These are phyloP conservation scores for Riptortus pedestris DNA, from an alignment of 1,140 invertebrate genomes.

Conservation along the genomic window DNA sequence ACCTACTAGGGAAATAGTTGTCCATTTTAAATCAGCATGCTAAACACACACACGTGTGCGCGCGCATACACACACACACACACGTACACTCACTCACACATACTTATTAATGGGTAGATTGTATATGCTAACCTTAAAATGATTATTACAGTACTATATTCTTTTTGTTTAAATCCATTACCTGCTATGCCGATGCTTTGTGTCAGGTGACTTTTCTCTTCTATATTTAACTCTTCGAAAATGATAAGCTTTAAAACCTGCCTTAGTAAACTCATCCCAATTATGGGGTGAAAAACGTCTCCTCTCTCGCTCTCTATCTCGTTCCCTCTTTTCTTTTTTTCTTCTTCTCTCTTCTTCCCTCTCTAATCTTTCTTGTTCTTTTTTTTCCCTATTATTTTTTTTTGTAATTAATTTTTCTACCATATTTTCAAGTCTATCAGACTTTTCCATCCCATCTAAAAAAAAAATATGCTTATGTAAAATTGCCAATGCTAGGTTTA, in stretches of 20 bases:
- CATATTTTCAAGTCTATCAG: not conserved
- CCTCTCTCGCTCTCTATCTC: conserved; percentile 21
- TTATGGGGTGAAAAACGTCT: conserved; percentile 15
- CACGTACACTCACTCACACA: too few species aligned
- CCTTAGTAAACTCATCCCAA: conserved; percentile 29
- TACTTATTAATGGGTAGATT: too few species aligned
- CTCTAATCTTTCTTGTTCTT: conserved; percentile 17
- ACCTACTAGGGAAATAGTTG: too few species aligned
- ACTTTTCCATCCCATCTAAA: not conserved
- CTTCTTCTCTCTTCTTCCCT: conserved; percentile 16
- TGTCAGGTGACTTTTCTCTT: too few species aligned
- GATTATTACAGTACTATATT: too few species aligned
- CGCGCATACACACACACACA: too few species aligned
- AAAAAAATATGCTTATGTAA: not conserved
- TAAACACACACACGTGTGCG: too few species aligned
- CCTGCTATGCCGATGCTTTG: too few species aligned
- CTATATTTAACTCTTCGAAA: conserved; percentile 26
- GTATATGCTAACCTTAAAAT: too few species aligned
- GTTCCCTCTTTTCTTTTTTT: conserved; percentile 5
- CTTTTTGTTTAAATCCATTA: too few species aligned
- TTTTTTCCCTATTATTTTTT: conserved; percentile 16
- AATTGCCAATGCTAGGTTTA: too few species aligned
- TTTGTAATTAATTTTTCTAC: conserved; percentile 20
- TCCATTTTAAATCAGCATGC: too few species aligned
- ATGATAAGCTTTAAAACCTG: conserved; percentile 25